A percentile compares a stretch with the other conserved stretches of the same genome.
Conservation (phyloP, 2,797 vertebrate species). For the Enteromius anoplus region DNA sequence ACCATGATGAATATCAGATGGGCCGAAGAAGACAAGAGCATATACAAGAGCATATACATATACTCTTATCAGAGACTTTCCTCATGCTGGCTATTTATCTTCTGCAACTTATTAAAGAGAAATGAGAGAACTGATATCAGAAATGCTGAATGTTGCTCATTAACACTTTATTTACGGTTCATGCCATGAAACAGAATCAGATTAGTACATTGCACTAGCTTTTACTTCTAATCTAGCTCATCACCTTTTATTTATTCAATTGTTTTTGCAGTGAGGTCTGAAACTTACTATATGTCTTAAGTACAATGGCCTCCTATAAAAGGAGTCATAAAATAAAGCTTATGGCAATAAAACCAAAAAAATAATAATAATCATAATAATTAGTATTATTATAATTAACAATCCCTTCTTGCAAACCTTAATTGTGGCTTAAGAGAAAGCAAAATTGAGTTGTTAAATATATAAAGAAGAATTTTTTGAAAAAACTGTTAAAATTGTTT, state of each 20-base stretch:
- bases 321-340: not conserved
- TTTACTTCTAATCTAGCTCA: too few relatives aligned
- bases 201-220: not conserved
- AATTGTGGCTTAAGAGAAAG: not conserved
- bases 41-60: not conserved
- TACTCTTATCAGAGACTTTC: not conserved
- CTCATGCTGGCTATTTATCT: conserved; percentile 4
- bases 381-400: not conserved
- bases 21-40: not conserved
- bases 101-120: too few relatives aligned
- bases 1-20: conserved; percentile 18
- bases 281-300: not conserved
- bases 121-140: not conserved
- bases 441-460: not conserved
- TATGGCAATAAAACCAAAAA: not conserved
- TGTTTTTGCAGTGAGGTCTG: not conserved
- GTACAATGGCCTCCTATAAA: not conserved
- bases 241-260: not conserved
- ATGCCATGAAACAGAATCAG: not conserved
- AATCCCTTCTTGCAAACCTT: not conserved
- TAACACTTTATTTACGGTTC: conserved; percentile 13
- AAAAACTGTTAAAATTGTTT: too few relatives aligned
- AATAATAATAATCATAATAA: not conserved
- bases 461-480: too few relatives aligned
- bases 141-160: not conserved